Evolutionary conservation across 2,797 vertebrate species (phyloP).

Genomic region (Sebastes glaucus): DNA sequence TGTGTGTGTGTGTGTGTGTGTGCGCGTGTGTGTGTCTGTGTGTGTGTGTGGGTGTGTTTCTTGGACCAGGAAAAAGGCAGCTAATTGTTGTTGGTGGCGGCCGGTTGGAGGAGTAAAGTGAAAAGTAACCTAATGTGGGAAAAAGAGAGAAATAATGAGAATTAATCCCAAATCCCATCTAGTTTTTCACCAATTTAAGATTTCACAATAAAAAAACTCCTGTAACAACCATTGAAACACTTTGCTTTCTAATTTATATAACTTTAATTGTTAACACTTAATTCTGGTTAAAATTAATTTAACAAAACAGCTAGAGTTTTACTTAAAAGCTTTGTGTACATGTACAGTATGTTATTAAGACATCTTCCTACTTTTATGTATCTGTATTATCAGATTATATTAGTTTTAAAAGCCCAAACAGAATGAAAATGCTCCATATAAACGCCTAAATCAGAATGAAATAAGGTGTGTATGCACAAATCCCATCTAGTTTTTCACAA

Average conservation of each 20-base stretch:
- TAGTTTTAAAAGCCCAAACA: too few relatives aligned
- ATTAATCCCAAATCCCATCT: background rate
- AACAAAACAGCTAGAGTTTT: too few relatives aligned
- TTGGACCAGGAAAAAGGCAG: constrained; percentile 13
- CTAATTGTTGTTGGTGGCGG: constrained; percentile 52
- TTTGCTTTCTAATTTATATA: background rate
- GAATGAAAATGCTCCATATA: too few relatives aligned
- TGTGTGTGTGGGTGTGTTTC: constrained; percentile 8
- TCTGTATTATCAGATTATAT: too few relatives aligned
- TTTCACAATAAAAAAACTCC: background rate
- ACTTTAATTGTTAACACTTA: background rate
- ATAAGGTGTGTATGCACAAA: background rate
- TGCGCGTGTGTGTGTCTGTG: constrained; percentile 9
- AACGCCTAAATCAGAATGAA: too few relatives aligned
- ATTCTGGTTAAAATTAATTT: too few relatives aligned
- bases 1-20: background rate
- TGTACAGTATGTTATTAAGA: background rate
- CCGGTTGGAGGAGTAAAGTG: constrained; percentile 24
- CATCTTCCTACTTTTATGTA: background rate
- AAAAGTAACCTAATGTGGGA: constrained; percentile 38
- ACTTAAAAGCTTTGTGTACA: background rate
- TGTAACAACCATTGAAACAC: background rate
- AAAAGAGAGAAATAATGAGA: background rate
- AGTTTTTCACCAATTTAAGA: background rate
- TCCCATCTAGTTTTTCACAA: background rate